A percentile compares a stretch with the other conserved stretches of the same genome.
phyloP scores from a whole-genome alignment of 1,140 invertebrate species.

The Chlorops oryzae region DNA sequence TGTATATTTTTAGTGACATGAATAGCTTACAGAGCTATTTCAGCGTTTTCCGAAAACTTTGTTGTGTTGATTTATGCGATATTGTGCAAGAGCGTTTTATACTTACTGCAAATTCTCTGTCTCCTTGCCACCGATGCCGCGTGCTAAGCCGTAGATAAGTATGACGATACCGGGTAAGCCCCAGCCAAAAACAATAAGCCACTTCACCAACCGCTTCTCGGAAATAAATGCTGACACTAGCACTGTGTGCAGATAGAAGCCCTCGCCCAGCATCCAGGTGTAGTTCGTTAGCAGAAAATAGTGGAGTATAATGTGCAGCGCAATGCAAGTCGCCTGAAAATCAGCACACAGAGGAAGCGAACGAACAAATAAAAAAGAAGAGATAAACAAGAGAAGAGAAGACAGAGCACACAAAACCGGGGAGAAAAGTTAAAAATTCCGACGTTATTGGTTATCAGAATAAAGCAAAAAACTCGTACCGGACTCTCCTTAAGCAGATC shows the following conservation, averaged over 20 bases:
- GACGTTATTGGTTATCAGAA: neutral
- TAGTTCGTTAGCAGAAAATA: constrained; percentile 90
- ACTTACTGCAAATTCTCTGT: constrained; percentile 59
- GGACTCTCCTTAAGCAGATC: constrained; percentile 50
- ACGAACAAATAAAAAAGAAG: neutral
- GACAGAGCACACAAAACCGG: no score
- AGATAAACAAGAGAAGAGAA: no score
- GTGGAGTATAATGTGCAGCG: constrained; percentile 76
- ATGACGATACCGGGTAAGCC: constrained; percentile 66
- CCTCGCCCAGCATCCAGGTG: constrained; percentile 92
- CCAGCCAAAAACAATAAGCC: constrained; percentile 82
- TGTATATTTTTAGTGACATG: neutral
- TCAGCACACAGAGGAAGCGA: no score
- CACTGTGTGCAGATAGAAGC: constrained; percentile 87
- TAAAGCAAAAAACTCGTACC: constrained; percentile 31
- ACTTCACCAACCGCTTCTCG: constrained; percentile 74
- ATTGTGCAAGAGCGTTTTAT: no score
- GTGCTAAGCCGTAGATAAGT: constrained; percentile 58
- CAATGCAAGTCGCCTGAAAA: constrained; percentile 68
- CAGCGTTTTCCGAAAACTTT: constrained; percentile 7
- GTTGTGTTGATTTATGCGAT: no score
- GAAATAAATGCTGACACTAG: constrained; percentile 86
- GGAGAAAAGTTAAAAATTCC: no score
- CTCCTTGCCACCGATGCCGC: constrained; percentile 52
- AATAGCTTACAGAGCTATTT: neutral